phyloP scores from a whole-genome alignment of 2,888 invertebrate species.

The Magallana nippona region DNA sequence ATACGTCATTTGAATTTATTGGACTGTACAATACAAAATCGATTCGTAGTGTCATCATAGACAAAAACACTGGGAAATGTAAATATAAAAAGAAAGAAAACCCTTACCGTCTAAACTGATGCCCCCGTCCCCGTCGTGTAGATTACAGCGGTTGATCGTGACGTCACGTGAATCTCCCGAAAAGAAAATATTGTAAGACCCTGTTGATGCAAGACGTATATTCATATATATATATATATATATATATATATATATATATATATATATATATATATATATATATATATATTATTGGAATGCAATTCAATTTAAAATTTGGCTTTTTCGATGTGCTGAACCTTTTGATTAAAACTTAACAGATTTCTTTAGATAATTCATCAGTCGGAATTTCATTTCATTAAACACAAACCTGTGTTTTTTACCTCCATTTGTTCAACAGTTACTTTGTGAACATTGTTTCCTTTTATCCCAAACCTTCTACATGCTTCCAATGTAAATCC shows the following conservation, averaged over 20 bases:
- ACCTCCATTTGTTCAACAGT: conserved; percentile 60
- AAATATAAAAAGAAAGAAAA: neutral
- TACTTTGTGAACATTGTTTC: conserved; percentile 42
- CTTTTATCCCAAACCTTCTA: conserved; percentile 55
- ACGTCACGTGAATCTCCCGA: neutral
- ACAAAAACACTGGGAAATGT: too few species aligned
- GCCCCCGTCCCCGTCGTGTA: conserved; percentile 48
- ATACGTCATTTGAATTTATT: too few species aligned
- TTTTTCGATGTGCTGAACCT: too few species aligned
- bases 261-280: neutral
- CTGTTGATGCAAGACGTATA: too few species aligned
- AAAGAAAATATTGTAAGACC: neutral
- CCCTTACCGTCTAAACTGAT: conserved; percentile 37
- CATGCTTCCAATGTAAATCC: conserved; percentile 66
- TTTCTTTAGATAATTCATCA: too few species aligned
- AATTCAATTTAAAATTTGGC: too few species aligned
- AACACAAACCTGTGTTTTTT: conserved; percentile 60
- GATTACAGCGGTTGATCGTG: conserved; percentile 39
- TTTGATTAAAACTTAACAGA: too few species aligned
- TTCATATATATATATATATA: neutral
- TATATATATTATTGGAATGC: neutral
- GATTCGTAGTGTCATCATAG: too few species aligned
- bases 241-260: neutral
- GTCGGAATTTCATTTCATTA: too few species aligned
- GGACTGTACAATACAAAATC: too few species aligned